Percentiles rank a stretch among this genome's conserved stretches.
Evolutionary conservation across 2,113 vertebrate genomes (phyloP).

Genomic region (Apteryx mantelli): DNA sequence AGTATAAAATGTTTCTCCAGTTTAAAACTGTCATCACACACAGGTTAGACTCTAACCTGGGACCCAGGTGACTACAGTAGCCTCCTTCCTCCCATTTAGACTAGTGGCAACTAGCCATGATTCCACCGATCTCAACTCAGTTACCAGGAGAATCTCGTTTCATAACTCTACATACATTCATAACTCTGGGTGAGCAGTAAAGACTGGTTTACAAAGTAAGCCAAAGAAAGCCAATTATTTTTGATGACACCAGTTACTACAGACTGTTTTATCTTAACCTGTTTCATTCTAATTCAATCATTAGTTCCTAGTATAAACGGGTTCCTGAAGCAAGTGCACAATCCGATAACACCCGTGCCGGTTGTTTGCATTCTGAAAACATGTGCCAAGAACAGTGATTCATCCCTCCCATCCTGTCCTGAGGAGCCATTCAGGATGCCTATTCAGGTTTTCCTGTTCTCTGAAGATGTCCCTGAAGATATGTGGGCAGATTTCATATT

Average conservation of each 20-base stretch:
- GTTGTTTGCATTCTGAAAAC: neutral
- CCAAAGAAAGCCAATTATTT: neutral
- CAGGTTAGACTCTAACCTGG: neutral
- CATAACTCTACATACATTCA: neutral
- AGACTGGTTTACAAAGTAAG: neutral
- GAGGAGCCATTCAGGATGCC: neutral
- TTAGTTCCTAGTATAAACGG: neutral
- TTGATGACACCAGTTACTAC: neutral
- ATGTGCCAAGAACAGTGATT: neutral
- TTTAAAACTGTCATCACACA: neutral
- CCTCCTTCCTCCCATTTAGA: neutral
- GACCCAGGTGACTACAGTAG: neutral
- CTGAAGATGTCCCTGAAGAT: neutral
- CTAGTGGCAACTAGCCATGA: neutral
- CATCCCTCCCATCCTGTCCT: neutral
- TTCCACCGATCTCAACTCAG: neutral
- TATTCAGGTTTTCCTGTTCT: neutral
- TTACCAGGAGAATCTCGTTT: neutral
- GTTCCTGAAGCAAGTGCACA: neutral
- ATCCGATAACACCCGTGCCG: neutral
- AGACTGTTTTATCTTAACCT: neutral
- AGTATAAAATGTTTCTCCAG: neutral
- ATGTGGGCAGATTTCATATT: neutral
- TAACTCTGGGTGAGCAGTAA: neutral
- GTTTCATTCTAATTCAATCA: neutral